Percentiles rank a stretch among this genome's conserved stretches.
Conservation (phyloP, 2,888 invertebrate species). For the Macropis europaea region DNA sequence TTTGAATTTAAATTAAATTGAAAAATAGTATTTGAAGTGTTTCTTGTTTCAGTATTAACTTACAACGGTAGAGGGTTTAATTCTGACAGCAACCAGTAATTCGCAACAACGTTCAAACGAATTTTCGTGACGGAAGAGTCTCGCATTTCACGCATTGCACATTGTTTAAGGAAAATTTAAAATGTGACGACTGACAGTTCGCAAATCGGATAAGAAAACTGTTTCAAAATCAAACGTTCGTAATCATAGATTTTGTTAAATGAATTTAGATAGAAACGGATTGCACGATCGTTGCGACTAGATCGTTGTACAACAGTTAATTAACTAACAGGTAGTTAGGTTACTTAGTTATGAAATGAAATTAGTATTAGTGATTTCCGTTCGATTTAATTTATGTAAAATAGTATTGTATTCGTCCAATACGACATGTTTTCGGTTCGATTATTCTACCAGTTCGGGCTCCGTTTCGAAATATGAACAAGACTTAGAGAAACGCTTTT, state of each 20-base stretch:
- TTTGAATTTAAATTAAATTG: neutral
- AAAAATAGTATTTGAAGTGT: neutral
- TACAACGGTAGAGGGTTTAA: neutral
- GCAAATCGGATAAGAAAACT: neutral
- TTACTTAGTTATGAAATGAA: neutral
- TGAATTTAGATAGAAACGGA: no score
- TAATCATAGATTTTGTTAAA: neutral
- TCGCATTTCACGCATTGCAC: neutral
- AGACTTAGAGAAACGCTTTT: constrained; percentile 16
- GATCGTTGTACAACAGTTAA: constrained; percentile 1
- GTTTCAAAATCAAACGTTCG: neutral
- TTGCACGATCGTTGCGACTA: no score
- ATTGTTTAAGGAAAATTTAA: neutral
- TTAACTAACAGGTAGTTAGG: neutral
- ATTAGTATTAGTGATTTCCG: neutral
- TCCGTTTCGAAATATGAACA: constrained; percentile 4
- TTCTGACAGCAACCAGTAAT: neutral
- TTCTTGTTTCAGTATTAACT: neutral
- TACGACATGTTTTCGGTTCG: neutral
- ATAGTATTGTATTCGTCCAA: no score
- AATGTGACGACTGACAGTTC: neutral
- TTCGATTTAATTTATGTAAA: neutral
- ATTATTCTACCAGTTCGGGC: neutral
- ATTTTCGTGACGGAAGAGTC: neutral
- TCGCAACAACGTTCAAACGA: neutral